A percentile compares a stretch with the other conserved stretches of the same genome.
phyloP scores from a whole-genome alignment of 2,797 vertebrate species.

The Cottoperca gobio region DNA sequence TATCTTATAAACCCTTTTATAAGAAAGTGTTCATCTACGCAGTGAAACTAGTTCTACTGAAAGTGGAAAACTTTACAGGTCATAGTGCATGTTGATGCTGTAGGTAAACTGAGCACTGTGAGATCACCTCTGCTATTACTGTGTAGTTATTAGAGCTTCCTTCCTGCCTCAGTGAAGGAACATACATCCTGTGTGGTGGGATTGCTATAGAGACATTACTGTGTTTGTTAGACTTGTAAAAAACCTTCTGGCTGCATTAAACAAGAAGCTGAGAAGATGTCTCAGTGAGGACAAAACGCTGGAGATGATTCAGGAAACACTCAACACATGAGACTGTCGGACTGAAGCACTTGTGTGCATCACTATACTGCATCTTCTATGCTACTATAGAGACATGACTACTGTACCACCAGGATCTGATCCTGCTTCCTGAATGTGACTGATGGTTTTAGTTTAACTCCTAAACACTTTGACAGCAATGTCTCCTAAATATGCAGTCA shows the following conservation, averaged over 20 bases:
- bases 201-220: not conserved
- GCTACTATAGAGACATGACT: constrained; percentile 60
- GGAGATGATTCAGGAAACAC: constrained; percentile 39
- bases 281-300: constrained; percentile 10
- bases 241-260: constrained; percentile 7
- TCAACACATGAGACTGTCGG: constrained; percentile 15
- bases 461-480: not conserved
- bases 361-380: constrained; percentile 38
- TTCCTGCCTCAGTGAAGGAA: constrained; percentile 3
- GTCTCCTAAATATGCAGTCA: constrained; percentile 7
- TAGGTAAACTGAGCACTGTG: constrained; percentile 29
- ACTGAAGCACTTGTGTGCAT: constrained; percentile 46
- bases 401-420: constrained; percentile 42
- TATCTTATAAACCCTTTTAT: constrained; percentile 4
- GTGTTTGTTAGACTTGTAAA: not conserved
- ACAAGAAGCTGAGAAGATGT: not conserved
- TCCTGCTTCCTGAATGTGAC: constrained; percentile 27
- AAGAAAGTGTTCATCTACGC: not conserved
- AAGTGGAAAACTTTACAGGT: not conserved
- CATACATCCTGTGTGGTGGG: not conserved
- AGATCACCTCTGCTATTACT: not conserved
- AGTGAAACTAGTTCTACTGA: not conserved
- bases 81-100: not conserved
- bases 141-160: not conserved
- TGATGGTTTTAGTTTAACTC: not conserved